Evolutionary conservation across 1,140 invertebrate genomes (phyloP).

Genomic region (Mercenaria mercenaria): DNA sequence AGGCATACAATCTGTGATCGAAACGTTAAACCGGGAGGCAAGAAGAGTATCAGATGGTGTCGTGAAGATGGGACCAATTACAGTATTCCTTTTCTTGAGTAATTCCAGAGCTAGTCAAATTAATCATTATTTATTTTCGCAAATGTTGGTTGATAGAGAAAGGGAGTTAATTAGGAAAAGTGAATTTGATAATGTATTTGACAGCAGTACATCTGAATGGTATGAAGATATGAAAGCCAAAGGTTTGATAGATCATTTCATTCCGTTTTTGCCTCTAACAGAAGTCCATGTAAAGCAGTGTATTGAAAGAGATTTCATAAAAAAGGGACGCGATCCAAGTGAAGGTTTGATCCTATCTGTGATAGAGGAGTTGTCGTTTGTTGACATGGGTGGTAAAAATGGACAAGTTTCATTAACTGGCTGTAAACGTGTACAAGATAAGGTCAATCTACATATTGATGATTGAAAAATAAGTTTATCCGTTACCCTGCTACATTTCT

Average conservation of each 20-base stretch:
- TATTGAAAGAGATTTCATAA: conserved; percentile 86
- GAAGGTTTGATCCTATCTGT: conserved; percentile 69
- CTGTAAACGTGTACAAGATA: conserved; percentile 82
- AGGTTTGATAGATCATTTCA: conserved; percentile 96
- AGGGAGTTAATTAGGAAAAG: conserved; percentile 62
- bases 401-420: conserved; percentile 78
- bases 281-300: conserved; percentile 93
- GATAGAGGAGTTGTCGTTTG: conserved; percentile 76
- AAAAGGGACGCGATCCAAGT: conserved; percentile 73
- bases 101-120: conserved; percentile 78
- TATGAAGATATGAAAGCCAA: conserved; percentile 90
- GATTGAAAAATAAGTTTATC: no score
- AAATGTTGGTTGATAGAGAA: conserved; percentile 62
- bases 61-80: neutral
- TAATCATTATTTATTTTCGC: conserved; percentile 75
- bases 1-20: conserved; percentile 66
- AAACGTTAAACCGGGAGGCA: conserved; percentile 56
- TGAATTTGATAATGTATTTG: conserved; percentile 73
- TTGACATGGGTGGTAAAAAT: conserved; percentile 58
- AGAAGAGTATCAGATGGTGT: conserved; percentile 16
- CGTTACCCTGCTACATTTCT: no score
- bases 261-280: conserved; percentile 98
- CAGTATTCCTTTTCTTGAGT: conserved; percentile 79
- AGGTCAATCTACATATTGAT: conserved; percentile 76
- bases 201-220: conserved; percentile 67